Evolutionary conservation across 2,797 vertebrate species (phyloP).

Genomic region (Eupleurogrammus muticus): DNA sequence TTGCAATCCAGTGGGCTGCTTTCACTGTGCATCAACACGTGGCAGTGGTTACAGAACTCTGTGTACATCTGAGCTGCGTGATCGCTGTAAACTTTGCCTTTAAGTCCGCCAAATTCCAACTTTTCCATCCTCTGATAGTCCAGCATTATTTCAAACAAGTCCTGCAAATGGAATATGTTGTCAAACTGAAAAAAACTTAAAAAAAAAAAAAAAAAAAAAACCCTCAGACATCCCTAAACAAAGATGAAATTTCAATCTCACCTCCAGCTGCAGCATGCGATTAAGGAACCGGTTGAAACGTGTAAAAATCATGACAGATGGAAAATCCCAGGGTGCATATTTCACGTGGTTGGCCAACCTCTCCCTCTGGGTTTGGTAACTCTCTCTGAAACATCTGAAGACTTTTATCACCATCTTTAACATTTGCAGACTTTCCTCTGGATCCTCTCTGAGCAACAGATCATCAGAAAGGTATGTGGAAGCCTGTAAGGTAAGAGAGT

Average conservation of each 20-base stretch:
- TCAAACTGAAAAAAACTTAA: constrained; percentile 14
- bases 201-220: not conserved
- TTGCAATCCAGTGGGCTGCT: constrained; percentile 74
- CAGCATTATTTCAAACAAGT: constrained; percentile 81
- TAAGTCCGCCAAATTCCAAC: constrained; percentile 83
- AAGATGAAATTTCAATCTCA: constrained; percentile 61
- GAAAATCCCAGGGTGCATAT: constrained; percentile 87
- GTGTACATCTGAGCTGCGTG: constrained; percentile 73
- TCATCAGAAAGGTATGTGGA: constrained; percentile 81
- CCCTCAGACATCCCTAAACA: not conserved
- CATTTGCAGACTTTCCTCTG: constrained; percentile 83
- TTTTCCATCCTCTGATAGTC: constrained; percentile 89
- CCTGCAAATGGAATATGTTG: constrained; percentile 62
- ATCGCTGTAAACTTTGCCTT: constrained; percentile 81
- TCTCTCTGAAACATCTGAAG: constrained; percentile 81
- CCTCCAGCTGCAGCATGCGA: constrained; percentile 84
- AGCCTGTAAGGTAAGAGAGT: constrained; percentile 70
- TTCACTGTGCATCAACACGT: constrained; percentile 77
- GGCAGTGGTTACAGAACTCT: constrained; percentile 81
- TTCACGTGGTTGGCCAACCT: constrained; percentile 75
- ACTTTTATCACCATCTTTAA: constrained; percentile 76
- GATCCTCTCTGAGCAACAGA: constrained; percentile 84
- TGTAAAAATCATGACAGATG: constrained; percentile 83
- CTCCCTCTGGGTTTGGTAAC: constrained; percentile 83
- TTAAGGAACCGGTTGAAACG: constrained; percentile 84